Base-by-base conservation (phyloP, 2,888 invertebrate genomes). In the Galeopsomyia nigrocyanea region DNA sequence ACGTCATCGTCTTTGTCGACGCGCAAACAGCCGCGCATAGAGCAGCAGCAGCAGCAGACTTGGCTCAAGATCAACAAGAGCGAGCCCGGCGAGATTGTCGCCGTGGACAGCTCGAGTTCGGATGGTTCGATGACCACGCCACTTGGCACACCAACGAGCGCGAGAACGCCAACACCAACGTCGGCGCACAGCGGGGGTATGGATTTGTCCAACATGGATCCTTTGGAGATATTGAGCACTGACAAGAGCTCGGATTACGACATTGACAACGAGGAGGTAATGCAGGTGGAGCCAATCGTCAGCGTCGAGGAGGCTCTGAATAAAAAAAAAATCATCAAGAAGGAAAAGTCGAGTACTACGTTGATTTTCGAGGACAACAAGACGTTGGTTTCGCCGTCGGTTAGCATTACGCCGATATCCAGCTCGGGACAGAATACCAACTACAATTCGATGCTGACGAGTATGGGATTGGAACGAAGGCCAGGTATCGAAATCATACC, bases 401-500 rank as follows among this genome's bases (percentile, higher is more conserved):
- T 92, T 22, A 90, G 90, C 79, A 90, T 92, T n/a, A 91, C 91
- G 3, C 89, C 92, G 1, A 89, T 91, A 55, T 87, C 88, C 16
- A 80, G 81, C 69, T 87, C 88, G 16, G 82, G 87, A n/a, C 88
- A 87, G 76, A 84, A 89, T 21, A 83, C 87, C 9, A 88, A 87
- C 79, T 88, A 89, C 71, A 89, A 90, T 46, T 90, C 91, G 14
- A 90, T 92, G 84, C 83, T 92, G 49, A 87, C 89, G 22, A 88
- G 88, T 17, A 88, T 89, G 84, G 90, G 91, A 71, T 85, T 92
- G 57, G 93, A 93, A 78, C 88, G 92, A 70, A 88, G 94, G 39
- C 92, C 93, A 0, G 94, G 93, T 2, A 95, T 96, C 75, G 96
- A 96, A 87, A 94, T 96, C 62, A 94, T 96, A 79, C 95, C 96